Percentiles rank a stretch among this genome's conserved stretches.
phyloP scores from a whole-genome alignment of 1,140 invertebrate genomes.

The Geopemphigus sp. region DNA sequence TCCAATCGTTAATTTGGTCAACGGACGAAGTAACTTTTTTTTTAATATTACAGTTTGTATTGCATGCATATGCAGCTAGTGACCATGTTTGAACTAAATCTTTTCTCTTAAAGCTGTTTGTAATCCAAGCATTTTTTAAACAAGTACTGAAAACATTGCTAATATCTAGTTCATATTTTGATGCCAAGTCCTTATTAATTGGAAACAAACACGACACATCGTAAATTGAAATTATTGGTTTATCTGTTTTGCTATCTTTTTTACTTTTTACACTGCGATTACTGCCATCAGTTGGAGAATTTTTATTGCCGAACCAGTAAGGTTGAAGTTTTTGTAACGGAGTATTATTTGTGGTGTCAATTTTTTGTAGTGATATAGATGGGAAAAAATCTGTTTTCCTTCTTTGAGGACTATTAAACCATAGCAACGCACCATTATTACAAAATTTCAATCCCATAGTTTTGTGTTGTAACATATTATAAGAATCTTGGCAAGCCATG shows the following conservation, averaged over 20 bases:
- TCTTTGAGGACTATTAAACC: constrained; percentile 30
- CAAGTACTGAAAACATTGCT: constrained; percentile 69
- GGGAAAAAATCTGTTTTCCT: constrained; percentile 25
- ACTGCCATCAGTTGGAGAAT: constrained; percentile 1
- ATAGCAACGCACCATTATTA: constrained; percentile 43
- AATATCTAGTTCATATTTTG: constrained; percentile 65
- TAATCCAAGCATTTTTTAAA: constrained; percentile 74
- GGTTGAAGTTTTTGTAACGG: constrained; percentile 17
- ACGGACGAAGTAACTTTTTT: background rate
- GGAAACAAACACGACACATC: constrained; percentile 75
- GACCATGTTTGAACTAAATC: constrained; percentile 86
- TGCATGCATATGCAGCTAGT: constrained; percentile 69
- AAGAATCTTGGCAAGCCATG: constrained; percentile 13
- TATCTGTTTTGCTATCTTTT: constrained; percentile 23
- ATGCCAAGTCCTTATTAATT: constrained; percentile 74
- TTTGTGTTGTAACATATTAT: constrained; percentile 21
- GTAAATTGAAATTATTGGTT: constrained; percentile 69
- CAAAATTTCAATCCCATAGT: constrained; percentile 43
- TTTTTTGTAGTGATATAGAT: constrained; percentile 22
- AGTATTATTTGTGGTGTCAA: constrained; percentile 5
- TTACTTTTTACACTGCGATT: constrained; percentile 12
- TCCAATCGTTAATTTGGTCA: constrained; percentile 71
- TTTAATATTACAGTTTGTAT: constrained; percentile 54
- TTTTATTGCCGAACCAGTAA: constrained; percentile 19
- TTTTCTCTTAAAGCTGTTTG: constrained; percentile 69